Percentiles rank a stretch among this genome's conserved stretches.
Evolutionary conservation across 2,888 invertebrate species (phyloP).

Genomic region (Thera britannica): DNA sequence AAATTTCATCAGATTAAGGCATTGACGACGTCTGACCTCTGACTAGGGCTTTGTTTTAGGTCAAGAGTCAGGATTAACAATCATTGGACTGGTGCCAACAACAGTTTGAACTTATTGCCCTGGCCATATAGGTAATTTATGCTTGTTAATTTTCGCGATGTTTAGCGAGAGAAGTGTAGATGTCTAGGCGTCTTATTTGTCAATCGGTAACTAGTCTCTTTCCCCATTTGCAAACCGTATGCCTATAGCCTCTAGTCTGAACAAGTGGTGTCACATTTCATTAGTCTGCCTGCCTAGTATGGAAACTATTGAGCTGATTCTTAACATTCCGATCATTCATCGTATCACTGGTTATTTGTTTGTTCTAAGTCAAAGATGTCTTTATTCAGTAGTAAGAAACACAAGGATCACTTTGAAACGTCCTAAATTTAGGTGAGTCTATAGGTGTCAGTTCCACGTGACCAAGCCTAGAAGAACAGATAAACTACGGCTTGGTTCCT

Average conservation of each 20-base stretch:
- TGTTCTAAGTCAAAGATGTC: background rate
- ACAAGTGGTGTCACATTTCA: background rate
- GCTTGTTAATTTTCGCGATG: background rate
- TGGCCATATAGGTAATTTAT: background rate
- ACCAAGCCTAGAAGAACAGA: too few relatives aligned
- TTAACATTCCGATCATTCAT: background rate
- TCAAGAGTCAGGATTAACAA: constrained; percentile 32
- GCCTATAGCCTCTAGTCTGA: too few relatives aligned
- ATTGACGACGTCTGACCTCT: constrained; percentile 20
- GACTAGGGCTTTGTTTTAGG: constrained; percentile 32
- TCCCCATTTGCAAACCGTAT: background rate
- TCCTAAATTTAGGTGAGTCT: too few relatives aligned
- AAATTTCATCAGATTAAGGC: constrained; percentile 35
- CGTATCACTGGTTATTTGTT: background rate
- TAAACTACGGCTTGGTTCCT: too few relatives aligned
- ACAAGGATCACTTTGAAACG: too few relatives aligned
- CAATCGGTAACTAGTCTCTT: background rate
- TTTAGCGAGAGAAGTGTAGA: background rate
- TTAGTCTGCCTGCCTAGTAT: background rate
- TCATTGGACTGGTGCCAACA: constrained; percentile 35
- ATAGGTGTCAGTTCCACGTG: too few relatives aligned
- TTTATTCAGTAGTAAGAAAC: too few relatives aligned
- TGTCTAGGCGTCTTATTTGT: background rate
- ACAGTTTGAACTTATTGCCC: constrained; percentile 24
- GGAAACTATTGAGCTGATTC: background rate